phyloP scores from a whole-genome alignment of 1,140 invertebrate genomes.

The Goniozus legneri region DNA sequence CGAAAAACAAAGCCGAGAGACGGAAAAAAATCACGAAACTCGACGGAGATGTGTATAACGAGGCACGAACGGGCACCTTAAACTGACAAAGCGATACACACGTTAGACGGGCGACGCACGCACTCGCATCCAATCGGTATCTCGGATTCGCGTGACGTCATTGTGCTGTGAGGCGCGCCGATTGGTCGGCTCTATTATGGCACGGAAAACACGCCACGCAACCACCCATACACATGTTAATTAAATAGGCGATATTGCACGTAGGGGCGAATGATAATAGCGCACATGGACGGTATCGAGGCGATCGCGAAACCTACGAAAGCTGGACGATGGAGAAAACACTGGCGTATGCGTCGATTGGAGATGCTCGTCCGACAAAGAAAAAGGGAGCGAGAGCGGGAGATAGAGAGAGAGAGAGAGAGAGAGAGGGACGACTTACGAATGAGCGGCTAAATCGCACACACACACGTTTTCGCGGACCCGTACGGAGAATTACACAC shows the following conservation, averaged over 20 bases:
- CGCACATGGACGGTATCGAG: constrained; percentile 5
- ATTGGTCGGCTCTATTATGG: constrained; percentile 43
- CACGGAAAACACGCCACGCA: constrained; percentile 50
- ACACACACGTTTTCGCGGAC: too few species aligned
- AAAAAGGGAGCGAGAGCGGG: too few species aligned
- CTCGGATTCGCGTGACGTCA: constrained; percentile 32
- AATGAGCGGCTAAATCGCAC: too few species aligned
- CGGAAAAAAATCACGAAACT: constrained; percentile 10
- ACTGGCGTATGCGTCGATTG: too few species aligned
- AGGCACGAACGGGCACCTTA: constrained; percentile 23
- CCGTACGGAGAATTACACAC: too few species aligned
- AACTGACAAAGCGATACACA: constrained; percentile 36
- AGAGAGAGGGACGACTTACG: too few species aligned
- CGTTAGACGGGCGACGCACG: constrained; percentile 28
- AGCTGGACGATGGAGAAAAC: constrained; percentile 7
- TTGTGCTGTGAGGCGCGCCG: constrained; percentile 17
- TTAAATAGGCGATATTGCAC: constrained; percentile 34
- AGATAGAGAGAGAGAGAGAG: too few species aligned
- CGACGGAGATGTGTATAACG: constrained; percentile 13
- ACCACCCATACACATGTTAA: constrained; percentile 44
- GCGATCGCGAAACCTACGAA: constrained; percentile 4
- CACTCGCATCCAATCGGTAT: constrained; percentile 29
- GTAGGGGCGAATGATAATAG: background rate
- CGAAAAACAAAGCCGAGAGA: too few species aligned
- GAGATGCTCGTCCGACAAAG: too few species aligned